phyloP scores from a whole-genome alignment of 2,113 vertebrate species.

The Zeus faber region DNA sequence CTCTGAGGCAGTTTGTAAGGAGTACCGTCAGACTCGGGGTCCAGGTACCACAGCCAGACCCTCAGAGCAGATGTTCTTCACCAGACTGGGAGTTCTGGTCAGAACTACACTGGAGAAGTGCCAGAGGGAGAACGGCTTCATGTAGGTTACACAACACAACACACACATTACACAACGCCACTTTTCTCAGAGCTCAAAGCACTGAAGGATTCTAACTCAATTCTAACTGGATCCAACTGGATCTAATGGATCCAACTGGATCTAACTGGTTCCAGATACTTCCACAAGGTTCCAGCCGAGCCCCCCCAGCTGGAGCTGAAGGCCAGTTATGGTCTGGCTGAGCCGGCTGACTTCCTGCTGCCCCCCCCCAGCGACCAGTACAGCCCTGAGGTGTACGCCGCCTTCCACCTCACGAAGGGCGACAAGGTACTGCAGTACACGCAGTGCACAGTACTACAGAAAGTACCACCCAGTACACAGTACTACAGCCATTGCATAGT shows the following conservation, averaged over 20 bases:
- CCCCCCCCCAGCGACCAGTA: conserved; percentile 81
- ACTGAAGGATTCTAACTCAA: too few species aligned
- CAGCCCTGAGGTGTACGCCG: conserved; percentile 84
- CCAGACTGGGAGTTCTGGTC: conserved; percentile 86
- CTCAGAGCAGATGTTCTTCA: conserved; percentile 95
- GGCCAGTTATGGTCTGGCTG: conserved; percentile 93
- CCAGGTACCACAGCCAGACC: conserved; percentile 93
- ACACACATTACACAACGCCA: background rate
- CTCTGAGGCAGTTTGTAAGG: conserved; percentile 91
- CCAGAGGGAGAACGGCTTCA: conserved; percentile 96
- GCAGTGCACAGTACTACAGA: background rate
- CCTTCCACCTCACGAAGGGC: conserved; percentile 92
- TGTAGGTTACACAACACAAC: conserved; percentile 75
- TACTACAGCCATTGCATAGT: too few species aligned
- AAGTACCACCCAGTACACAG: too few species aligned
- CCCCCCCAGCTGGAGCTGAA: conserved; percentile 92
- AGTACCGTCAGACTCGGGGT: conserved; percentile 95
- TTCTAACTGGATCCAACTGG: too few species aligned
- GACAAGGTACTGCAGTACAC: conserved; percentile 77
- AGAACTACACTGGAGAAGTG: conserved; percentile 94
- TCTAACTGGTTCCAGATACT: conserved; percentile 91
- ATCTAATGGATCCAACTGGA: too few species aligned
- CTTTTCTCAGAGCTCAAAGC: too few species aligned
- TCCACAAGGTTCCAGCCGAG: conserved; percentile 93
- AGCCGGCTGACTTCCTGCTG: conserved; percentile 87